Base-by-base conservation (phyloP, 2,888 invertebrate species). In the Drosophila algonquin region DNA sequence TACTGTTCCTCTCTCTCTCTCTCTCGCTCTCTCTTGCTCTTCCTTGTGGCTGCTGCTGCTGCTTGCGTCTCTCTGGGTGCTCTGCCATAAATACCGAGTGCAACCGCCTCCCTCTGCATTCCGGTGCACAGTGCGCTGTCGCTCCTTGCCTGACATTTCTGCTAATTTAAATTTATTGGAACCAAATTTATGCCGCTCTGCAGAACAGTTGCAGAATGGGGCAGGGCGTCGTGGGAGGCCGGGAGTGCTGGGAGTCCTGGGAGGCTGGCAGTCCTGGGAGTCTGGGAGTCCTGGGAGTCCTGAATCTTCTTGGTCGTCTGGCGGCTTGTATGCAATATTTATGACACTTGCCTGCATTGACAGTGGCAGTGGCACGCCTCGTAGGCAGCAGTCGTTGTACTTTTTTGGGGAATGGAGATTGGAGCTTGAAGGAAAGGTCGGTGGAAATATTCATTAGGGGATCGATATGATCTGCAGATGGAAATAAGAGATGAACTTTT, bases 121-220 rank as follows among this genome's bases (percentile, higher is more conserved):
- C 58, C 61, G 46, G 57, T 63, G 71, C n/a, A 40, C 40, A 40
- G 40, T 40, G 40, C 14, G 40, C 40, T n/a, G 40, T 14, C 40
- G 40, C 52, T 63, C 53, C 62, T 52, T 68, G 58, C 64, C 59
- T 73, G 71, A 76, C 73, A 67, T 70, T 40, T 79, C 52, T 65
- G 79, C 88, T 86, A 86, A 86, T 86, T 88, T 86, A 82, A 86
- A 86, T 86, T 86, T 86, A 86, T 86, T 86, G 89, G 80, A 83
- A 86, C 88, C 63, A 82, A 86, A 89, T 87, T 84, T 87, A 69
- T 69, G 81, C 61, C 61, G 60, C 62, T 62, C 65, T 60, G 35
- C 58, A 48, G 35, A 50, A 48, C 40, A 46, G 75, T 50, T 57
- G 47, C 53, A 16, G 6, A 10, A 21, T 14, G 9, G 21, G 40